Conservation (phyloP, 1,140 invertebrate genomes). For the Tribolium castaneum region DNA sequence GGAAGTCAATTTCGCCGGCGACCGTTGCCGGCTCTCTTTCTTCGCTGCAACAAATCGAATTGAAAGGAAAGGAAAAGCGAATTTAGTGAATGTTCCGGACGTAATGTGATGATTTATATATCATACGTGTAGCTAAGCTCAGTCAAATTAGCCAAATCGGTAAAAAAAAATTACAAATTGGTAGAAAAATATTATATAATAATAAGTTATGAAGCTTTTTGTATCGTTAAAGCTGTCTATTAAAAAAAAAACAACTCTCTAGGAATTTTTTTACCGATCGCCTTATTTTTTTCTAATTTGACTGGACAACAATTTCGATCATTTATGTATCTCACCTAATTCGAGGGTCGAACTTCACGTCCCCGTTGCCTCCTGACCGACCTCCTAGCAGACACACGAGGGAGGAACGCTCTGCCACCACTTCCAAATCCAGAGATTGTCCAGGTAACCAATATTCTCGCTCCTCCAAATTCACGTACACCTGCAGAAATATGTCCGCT, state of each 20-base stretch:
- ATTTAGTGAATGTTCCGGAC: slow-evolving; percentile 11
- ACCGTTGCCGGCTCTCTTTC: slow-evolving; percentile 60
- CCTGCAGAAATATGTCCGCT: slow-evolving; percentile 53
- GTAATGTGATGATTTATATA: slow-evolving; percentile 21
- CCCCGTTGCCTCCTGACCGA: slow-evolving; percentile 62
- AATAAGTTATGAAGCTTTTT: no score
- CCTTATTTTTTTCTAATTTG: no score
- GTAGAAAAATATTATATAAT: no score
- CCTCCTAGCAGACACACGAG: slow-evolving; percentile 71
- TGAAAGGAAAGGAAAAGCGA: slow-evolving; percentile 9
- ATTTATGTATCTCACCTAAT: slow-evolving; percentile 62
- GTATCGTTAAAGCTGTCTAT: no score
- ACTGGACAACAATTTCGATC: slow-evolving; percentile 9
- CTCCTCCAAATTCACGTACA: slow-evolving; percentile 68
- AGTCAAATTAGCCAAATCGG: no score
- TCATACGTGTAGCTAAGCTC: neutral
- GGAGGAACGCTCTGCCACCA: slow-evolving; percentile 68
- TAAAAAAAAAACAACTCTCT: no score
- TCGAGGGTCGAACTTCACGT: slow-evolving; percentile 66
- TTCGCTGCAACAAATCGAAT: slow-evolving; percentile 58
- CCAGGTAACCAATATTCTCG: slow-evolving; percentile 69
- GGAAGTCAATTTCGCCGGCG: slow-evolving; percentile 68
- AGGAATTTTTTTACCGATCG: no score
- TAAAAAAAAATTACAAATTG: no score
- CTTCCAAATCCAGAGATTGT: slow-evolving; percentile 67